These are phyloP conservation scores for Mellivora capensis DNA, from an alignment of 2,113 vertebrate species.

Conservation along the genomic window DNA sequence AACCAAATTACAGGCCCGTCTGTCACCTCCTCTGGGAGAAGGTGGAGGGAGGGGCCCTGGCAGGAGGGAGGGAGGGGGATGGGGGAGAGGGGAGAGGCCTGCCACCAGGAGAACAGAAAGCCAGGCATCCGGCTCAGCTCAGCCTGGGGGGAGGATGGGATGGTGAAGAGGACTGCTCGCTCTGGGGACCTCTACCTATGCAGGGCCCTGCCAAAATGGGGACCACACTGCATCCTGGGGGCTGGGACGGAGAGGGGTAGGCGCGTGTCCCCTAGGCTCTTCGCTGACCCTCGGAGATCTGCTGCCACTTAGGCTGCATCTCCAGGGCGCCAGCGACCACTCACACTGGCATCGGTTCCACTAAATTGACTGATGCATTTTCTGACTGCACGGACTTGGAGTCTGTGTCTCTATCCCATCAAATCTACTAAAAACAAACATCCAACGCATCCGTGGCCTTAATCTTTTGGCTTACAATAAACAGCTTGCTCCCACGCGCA, in stretches of 20 bases:
- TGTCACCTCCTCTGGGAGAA: constrained; percentile 95
- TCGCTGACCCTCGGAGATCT: neutral
- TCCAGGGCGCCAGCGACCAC: neutral
- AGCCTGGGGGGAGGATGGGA: constrained; percentile 36
- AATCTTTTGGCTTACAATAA: neutral
- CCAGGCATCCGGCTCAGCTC: constrained; percentile 64
- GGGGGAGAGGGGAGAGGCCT: constrained; percentile 48
- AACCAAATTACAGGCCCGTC: constrained; percentile 99
- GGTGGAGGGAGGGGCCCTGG: constrained; percentile 78
- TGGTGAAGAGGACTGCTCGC: constrained; percentile 67
- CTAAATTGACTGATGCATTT: constrained; percentile 20
- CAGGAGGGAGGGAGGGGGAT: constrained; percentile 73
- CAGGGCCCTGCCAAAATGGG: neutral
- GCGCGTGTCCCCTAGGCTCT: neutral
- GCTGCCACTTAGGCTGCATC: neutral
- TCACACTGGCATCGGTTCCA: neutral
- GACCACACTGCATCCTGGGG: neutral
- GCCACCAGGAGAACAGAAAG: constrained; percentile 67
- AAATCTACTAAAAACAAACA: neutral
- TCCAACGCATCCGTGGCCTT: neutral
- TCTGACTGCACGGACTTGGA: neutral
- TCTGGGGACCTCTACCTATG: constrained; percentile 35
- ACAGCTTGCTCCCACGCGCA: rapidly evolving
- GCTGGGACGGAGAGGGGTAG: neutral
- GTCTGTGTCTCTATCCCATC: neutral